Percentiles rank a stretch among this genome's conserved stretches.
Conservation (phyloP, 2,797 vertebrate genomes). For the Xiphophorus birchmanni region DNA sequence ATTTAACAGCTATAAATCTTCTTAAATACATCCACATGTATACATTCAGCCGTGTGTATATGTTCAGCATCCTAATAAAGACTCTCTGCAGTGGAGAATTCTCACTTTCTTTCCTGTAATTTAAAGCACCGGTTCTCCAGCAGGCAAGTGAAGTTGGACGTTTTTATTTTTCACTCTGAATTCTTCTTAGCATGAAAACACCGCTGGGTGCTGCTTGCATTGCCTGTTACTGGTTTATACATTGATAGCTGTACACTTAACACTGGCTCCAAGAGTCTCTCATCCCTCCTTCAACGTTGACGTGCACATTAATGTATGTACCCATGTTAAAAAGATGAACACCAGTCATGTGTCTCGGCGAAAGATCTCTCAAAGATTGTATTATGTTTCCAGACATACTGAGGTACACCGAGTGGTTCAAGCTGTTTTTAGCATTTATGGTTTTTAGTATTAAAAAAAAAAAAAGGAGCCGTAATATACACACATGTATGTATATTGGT, state of each 20-base stretch:
- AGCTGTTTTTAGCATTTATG: slow-evolving; percentile 82
- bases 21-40: slow-evolving; percentile 78
- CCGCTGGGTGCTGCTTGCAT: slow-evolving; percentile 70
- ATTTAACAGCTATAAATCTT: slow-evolving; percentile 74
- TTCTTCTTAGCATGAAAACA: slow-evolving; percentile 74
- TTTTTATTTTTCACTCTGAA: slow-evolving; percentile 68
- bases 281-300: slow-evolving; percentile 78
- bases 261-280: slow-evolving; percentile 74
- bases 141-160: slow-evolving; percentile 66
- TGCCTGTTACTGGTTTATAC: slow-evolving; percentile 74
- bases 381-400: slow-evolving; percentile 83
- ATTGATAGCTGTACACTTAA: slow-evolving; percentile 72
- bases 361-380: slow-evolving; percentile 82
- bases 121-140: slow-evolving; percentile 57
- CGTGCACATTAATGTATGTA: slow-evolving; percentile 82
- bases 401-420: slow-evolving; percentile 83
- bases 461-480: slow-evolving; percentile 82
- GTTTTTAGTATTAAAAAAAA: slow-evolving; percentile 78
- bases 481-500: slow-evolving; percentile 89
- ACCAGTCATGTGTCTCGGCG: slow-evolving; percentile 78
- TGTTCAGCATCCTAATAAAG: slow-evolving; percentile 73
- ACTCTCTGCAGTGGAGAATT: slow-evolving; percentile 63
- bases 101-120: slow-evolving; percentile 45
- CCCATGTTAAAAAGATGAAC: slow-evolving; percentile 72
- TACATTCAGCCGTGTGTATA: slow-evolving; percentile 81